phyloP scores from a whole-genome alignment of 2,888 invertebrate genomes.

The Ephialtes manifestator region DNA sequence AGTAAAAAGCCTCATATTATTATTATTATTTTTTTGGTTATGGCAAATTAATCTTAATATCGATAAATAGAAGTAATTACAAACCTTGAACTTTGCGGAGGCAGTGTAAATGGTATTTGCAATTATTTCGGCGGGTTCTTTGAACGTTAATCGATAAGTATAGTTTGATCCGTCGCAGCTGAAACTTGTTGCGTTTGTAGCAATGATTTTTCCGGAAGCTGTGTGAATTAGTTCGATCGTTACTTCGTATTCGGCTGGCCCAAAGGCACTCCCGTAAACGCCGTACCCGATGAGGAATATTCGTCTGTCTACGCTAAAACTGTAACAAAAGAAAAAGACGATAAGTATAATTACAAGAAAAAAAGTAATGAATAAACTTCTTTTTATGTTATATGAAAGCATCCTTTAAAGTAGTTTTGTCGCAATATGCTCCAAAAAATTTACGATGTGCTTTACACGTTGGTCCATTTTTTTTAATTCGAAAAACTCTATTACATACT shows the following conservation, averaged over 20 bases:
- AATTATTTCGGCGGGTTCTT: conserved; percentile 93
- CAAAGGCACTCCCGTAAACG: conserved; percentile 93
- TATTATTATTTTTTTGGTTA: neutral
- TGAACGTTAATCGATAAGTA: conserved; percentile 93
- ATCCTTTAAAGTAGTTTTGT: no score
- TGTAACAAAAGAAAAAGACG: conserved; percentile 78
- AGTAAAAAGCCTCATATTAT: neutral
- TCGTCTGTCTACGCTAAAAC: conserved; percentile 93
- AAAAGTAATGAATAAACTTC: no score
- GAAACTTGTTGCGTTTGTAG: conserved; percentile 92
- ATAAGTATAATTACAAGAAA: no score
- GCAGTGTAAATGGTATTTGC: conserved; percentile 94
- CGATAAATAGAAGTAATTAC: conserved; percentile 83
- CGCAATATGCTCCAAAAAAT: no score
- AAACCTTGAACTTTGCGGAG: conserved; percentile 90
- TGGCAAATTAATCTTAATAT: neutral
- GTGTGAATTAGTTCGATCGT: conserved; percentile 92
- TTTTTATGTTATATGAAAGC: no score
- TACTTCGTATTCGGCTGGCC: conserved; percentile 92
- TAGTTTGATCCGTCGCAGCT: conserved; percentile 93
- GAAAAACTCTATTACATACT: no score
- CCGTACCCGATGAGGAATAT: conserved; percentile 95
- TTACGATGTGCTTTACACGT: no score
- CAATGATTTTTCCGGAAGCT: conserved; percentile 91
- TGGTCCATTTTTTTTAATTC: no score